Evolutionary conservation across 2,113 vertebrate genomes (phyloP), one percentile per base, ranked within the genome.

Genomic region (Upupa epops): DNA sequence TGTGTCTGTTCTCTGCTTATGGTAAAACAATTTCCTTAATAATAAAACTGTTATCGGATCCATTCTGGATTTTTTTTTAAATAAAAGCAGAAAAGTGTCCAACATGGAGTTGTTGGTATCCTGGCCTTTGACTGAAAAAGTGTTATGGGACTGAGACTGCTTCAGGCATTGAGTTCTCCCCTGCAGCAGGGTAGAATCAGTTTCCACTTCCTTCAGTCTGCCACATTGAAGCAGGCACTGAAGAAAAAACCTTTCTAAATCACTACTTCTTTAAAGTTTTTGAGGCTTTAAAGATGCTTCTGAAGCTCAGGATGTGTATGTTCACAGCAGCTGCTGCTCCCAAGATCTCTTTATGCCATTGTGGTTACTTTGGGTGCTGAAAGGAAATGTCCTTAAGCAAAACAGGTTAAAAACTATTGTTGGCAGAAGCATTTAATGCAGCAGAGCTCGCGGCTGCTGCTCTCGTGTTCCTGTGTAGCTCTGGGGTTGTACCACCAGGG

Each of bases 41-140:
- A 89, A 97, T 94, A 96, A 97, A 97, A 95, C 93, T 91, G 65
- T 96, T 96, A 92, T 8, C 91, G 88, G 83, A 97, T 96, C 93
- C 89, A 71, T 91, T 93, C 95, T 97, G 96, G 83, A 93, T 91
- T 94, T 95, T 97, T 42, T 96, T 93, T 64, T 0, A 80, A 96
- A 97, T 97, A 97, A 97, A 97, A 74, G 88, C 69, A 66, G 92
- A 95, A 97, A 96, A 92, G 59, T 68, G 70, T 89, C 86, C 51
- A 56, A 28, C 29, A 2, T 31, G 37, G 34, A 86, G 29, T 90
- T 79, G 6, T 17, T 89, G 58, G 42, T 95, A 40, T 91, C 60
- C 72, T 88, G 77, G 55, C 77, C 75, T 72, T 48, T 48, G 54
- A 7, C 78, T 73, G 61, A 78, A 79, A 68, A 26, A 3, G 1